phyloP scores from a whole-genome alignment of 2,113 vertebrate genomes.

The Dromaius novaehollandiae region DNA sequence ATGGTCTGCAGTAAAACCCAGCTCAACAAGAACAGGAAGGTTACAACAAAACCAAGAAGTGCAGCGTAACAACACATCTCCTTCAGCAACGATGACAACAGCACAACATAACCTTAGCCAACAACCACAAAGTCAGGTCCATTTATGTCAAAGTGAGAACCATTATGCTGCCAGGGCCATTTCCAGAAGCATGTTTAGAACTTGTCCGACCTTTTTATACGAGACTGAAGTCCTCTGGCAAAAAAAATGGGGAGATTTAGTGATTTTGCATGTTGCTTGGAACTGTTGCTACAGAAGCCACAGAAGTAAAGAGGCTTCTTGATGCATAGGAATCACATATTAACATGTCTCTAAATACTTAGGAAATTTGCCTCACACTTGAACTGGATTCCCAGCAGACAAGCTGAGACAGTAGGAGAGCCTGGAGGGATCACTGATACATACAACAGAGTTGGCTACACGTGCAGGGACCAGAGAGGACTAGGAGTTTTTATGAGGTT shows the following conservation, averaged over 20 bases:
- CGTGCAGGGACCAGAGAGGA: not conserved
- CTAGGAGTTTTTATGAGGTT: not conserved
- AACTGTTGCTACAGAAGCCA: not conserved
- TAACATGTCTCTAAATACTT: not conserved
- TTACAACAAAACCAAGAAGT: not conserved
- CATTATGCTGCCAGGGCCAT: not conserved
- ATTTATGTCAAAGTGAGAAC: not conserved
- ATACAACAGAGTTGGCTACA: rapidly evolving
- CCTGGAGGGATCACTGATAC: rapidly evolving
- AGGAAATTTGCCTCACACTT: not conserved
- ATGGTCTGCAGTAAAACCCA: not conserved
- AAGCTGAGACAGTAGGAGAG: not conserved
- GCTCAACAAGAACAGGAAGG: not conserved
- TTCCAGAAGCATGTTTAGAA: not conserved
- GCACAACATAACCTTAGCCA: not conserved
- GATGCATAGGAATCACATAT: not conserved
- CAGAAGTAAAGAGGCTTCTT: not conserved
- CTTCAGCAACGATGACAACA: not conserved
- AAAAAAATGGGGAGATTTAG: not conserved
- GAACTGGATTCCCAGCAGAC: not conserved
- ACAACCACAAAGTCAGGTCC: not conserved
- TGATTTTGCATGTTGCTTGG: not conserved
- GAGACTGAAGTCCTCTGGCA: not conserved
- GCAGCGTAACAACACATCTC: not conserved
- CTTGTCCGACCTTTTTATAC: not conserved